Conservation (phyloP, 2,888 invertebrate species). For the Heliconius ismenius region DNA sequence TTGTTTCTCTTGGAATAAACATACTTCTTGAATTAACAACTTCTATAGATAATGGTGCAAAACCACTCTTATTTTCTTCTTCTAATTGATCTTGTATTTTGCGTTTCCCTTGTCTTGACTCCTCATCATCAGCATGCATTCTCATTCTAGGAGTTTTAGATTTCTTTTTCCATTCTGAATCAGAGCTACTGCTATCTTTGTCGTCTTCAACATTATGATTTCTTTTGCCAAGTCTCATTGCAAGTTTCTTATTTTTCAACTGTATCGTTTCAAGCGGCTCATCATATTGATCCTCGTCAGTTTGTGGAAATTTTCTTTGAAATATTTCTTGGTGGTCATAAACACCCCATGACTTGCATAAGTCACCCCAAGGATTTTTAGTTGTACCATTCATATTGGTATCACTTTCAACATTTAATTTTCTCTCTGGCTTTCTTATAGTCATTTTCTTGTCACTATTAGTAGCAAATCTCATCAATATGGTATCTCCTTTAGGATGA, state of each 20-base stretch:
- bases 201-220: conserved; percentile 59
- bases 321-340: conserved; percentile 84
- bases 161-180: conserved; percentile 82
- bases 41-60: conserved; percentile 74
- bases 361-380: conserved; percentile 88
- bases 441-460: conserved; percentile 86
- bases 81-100: conserved; percentile 49
- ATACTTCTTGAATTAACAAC: conserved; percentile 62
- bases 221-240: conserved; percentile 70
- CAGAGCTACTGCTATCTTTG: conserved; percentile 74
- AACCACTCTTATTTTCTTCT: conserved; percentile 53
- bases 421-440: conserved; percentile 68
- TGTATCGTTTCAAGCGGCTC: conserved; percentile 54
- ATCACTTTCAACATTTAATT: conserved; percentile 50
- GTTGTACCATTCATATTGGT: conserved; percentile 63
- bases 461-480: conserved; percentile 89
- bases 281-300: conserved; percentile 57
- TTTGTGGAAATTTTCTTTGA: conserved; percentile 60
- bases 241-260: conserved; percentile 67
- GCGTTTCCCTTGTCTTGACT: conserved; percentile 78
- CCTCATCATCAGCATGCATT: conserved; percentile 95
- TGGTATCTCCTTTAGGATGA: conserved; percentile 84
- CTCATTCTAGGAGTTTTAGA: conserved; percentile 88
- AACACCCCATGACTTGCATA: conserved; percentile 86
- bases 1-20: conserved; percentile 59